phyloP scores from a whole-genome alignment of 2,797 vertebrate genomes.

The Ctenochaetus hawaiiensis region DNA sequence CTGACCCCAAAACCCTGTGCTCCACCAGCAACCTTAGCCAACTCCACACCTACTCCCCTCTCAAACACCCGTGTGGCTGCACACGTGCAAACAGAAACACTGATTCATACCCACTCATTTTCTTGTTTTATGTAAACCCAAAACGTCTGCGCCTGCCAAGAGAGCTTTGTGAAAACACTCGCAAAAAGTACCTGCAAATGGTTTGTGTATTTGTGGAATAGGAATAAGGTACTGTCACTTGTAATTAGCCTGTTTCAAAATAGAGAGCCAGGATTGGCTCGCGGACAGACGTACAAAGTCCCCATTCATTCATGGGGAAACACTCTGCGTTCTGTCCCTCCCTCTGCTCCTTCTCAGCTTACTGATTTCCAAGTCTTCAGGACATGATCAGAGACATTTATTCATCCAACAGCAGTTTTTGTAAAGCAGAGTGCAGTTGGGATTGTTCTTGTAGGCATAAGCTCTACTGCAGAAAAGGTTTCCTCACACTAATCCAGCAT shows the following conservation, averaged over 20 bases:
- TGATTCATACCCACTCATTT: constrained; percentile 76
- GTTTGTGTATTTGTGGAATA: constrained; percentile 81
- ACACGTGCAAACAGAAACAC: constrained; percentile 64
- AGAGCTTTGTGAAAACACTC: constrained; percentile 79
- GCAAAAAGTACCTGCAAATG: constrained; percentile 83
- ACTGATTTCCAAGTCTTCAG: constrained; percentile 64
- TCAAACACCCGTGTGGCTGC: constrained; percentile 56
- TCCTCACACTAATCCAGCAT: constrained; percentile 47
- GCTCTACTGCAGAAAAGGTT: constrained; percentile 43
- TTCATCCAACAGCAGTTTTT: constrained; percentile 51
- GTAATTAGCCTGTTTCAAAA: constrained; percentile 79
- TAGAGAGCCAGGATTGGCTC: constrained; percentile 72
- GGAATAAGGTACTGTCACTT: constrained; percentile 81
- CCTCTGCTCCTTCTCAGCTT: constrained; percentile 58
- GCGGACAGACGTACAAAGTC: constrained; percentile 71
- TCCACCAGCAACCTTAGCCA: constrained; percentile 36
- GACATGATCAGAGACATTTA: constrained; percentile 56
- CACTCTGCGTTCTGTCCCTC: constrained; percentile 41
- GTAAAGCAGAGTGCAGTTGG: constrained; percentile 47
- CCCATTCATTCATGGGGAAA: constrained; percentile 75
- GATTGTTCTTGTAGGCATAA: constrained; percentile 51
- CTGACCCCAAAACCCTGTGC: constrained; percentile 44
- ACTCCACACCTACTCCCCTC: constrained; percentile 11
- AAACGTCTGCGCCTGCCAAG: constrained; percentile 73
- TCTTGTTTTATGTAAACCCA: constrained; percentile 72